Base-by-base conservation (phyloP, 2,113 vertebrate genomes). In the Peromyscus leucopus region DNA sequence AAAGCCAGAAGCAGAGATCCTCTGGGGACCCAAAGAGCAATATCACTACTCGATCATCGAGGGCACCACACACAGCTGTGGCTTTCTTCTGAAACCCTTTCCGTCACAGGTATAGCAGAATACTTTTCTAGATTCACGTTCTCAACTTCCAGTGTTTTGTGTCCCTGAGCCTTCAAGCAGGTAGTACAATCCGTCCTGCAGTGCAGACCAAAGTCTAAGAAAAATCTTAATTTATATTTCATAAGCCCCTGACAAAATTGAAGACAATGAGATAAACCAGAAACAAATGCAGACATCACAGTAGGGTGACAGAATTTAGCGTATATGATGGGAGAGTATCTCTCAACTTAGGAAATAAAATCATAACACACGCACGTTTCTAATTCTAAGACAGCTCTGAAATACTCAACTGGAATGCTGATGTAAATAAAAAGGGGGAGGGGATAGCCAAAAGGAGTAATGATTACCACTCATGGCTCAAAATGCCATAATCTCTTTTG, bases 211-310 rank as follows among this genome's bases (percentile, higher is more conserved):
- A 90, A 93, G 76, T 33, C 72, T 86, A 87, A 69, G 85, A 89
- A 75, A 75, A 0, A 42, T 51, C 33, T 74, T 80, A 95, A 65
- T 22, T 6, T 10, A 57, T 19, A 69, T 63, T 93, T 31, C 61
- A 78, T 75, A 82, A 96, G 93, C 33, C 7, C 9, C 80, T 80
- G 80, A 75, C 39, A 55, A 96, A 93, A 67, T 86, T 59, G 57
- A 98, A 67, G 92, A n/a, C 95, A 78, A 94, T 28, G 6, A 22
- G n/a, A 93, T 1, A 91, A 74, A 92, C 0, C 76, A 74, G 91
- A 79, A 86, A 93, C 59, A 94, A 90, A 67, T 22, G 84, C 84
- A 98, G 93, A 31, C 82, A 91, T 85, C 96, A 97, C 97, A 80
- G 51, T 8, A 57, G 46, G n/a, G 74, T 0, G 0, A 15, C 83